Conservation (phyloP, 53 echinoderm and acorn worm genomes). For the Astropecten irregularis region DNA sequence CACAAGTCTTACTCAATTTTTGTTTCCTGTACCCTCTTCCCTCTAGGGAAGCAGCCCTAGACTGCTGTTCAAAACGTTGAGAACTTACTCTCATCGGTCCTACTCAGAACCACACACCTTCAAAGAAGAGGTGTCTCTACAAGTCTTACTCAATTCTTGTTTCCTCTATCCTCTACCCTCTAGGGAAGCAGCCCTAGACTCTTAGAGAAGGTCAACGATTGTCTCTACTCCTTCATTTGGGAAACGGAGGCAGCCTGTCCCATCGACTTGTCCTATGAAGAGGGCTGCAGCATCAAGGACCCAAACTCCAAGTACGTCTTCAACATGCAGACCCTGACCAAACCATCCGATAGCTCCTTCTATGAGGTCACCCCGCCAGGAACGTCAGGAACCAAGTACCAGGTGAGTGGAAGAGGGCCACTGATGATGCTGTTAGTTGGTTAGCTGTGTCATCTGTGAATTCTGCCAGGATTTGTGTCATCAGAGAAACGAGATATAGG, state of each 20-base stretch:
- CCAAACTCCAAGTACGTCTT: slow-evolving; percentile 86
- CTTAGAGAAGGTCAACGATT: slow-evolving; percentile 77
- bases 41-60: too few species aligned
- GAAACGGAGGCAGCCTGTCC: slow-evolving; percentile 97
- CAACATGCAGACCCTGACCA: slow-evolving; percentile 77
- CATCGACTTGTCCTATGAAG: slow-evolving; percentile 66
- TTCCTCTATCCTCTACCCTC: background rate
- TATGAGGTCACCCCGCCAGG: slow-evolving; percentile 52
- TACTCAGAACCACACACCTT: too few species aligned
- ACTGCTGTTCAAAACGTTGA: too few species aligned
- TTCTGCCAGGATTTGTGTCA: background rate
- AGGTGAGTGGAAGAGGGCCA: background rate
- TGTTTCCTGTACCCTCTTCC: too few species aligned
- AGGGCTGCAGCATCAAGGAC: slow-evolving; percentile 82
- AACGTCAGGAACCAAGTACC: background rate
- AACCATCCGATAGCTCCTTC: slow-evolving; percentile 22
- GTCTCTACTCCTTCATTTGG: slow-evolving; percentile 90
- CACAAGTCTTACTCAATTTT: too few species aligned
- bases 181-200: slow-evolving; percentile 88
- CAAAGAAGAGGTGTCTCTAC: too few species aligned
- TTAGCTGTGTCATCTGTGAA: background rate
- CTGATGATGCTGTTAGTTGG: background rate
- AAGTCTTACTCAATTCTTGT: too few species aligned
- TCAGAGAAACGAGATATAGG: too few species aligned
- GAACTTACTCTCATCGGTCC: too few species aligned